Percentiles rank a stretch among this genome's conserved stretches.
Conservation (phyloP, 2,888 invertebrate genomes). For the Leptopilina syphax region DNA sequence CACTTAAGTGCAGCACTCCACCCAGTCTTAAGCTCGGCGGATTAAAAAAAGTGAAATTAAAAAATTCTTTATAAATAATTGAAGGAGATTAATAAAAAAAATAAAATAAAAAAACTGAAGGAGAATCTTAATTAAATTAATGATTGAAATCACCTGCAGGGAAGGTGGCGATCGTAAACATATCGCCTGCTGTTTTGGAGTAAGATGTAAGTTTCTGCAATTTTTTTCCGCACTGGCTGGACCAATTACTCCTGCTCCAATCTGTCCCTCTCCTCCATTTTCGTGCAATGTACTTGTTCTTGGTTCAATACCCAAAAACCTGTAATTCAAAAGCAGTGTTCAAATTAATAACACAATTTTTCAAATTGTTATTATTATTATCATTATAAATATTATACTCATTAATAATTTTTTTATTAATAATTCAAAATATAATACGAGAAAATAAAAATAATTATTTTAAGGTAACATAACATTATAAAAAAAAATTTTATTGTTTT, state of each 20-base stretch:
- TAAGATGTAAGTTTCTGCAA: conserved; percentile 74
- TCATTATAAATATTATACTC: too few relatives aligned
- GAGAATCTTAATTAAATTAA: neutral
- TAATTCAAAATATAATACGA: too few relatives aligned
- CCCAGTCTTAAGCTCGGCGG: too few relatives aligned
- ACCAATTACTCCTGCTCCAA: conserved; percentile 74
- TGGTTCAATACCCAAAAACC: conserved; percentile 73
- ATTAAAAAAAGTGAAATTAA: too few relatives aligned
- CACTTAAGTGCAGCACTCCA: too few relatives aligned
- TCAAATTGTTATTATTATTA: neutral
- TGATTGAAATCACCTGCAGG: conserved; percentile 67
- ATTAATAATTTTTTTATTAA: too few relatives aligned
- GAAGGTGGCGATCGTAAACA: conserved; percentile 74
- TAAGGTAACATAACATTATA: too few relatives aligned
- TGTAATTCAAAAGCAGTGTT: conserved; percentile 56
- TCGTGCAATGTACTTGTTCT: conserved; percentile 66
- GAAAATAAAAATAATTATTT: too few relatives aligned
- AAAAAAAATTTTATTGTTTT: too few relatives aligned
- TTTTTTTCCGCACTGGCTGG: conserved; percentile 74
- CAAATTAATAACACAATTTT: neutral
- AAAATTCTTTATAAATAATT: neutral
- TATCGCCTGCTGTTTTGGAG: conserved; percentile 73
- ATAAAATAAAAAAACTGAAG: too few relatives aligned
- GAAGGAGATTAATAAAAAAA: neutral
- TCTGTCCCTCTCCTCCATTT: conserved; percentile 65